A percentile compares a stretch with the other conserved stretches of the same genome.
These are phyloP conservation scores for Zaprionus ornatus DNA, from an alignment of 1,140 invertebrate genomes.

Conservation along the genomic window DNA sequence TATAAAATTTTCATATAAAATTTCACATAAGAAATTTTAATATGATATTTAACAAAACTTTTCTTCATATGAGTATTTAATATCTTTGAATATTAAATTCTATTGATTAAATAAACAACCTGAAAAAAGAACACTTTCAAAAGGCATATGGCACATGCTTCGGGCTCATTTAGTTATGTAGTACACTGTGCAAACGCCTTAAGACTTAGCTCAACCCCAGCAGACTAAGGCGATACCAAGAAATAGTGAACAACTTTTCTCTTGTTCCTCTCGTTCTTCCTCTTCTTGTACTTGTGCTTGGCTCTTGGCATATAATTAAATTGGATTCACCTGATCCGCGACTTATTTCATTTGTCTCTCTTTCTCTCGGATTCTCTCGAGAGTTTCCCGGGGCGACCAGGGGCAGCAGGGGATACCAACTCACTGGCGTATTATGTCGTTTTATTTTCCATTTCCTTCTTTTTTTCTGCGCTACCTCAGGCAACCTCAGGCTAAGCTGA, in stretches of 20 bases:
- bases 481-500: background rate
- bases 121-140: too few species aligned
- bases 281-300: background rate
- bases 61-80: too few species aligned
- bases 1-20: too few species aligned
- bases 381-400: background rate
- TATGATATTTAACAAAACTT: too few species aligned
- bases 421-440: background rate
- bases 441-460: background rate
- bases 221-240: background rate
- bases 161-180: too few species aligned
- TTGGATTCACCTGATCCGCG: constrained; percentile 2
- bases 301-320: constrained; percentile 1
- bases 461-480: background rate
- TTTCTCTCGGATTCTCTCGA: background rate
- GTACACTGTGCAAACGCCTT: too few species aligned
- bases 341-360: constrained; percentile 2
- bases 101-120: too few species aligned
- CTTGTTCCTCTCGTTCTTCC: background rate
- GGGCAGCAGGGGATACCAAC: background rate
- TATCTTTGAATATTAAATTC: too few species aligned
- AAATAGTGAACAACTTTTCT: background rate
- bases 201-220: background rate
- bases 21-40: too few species aligned
- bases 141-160: too few species aligned